Evolutionary conservation across 2,888 invertebrate genomes (phyloP).

Genomic region (Thecophora atra): DNA sequence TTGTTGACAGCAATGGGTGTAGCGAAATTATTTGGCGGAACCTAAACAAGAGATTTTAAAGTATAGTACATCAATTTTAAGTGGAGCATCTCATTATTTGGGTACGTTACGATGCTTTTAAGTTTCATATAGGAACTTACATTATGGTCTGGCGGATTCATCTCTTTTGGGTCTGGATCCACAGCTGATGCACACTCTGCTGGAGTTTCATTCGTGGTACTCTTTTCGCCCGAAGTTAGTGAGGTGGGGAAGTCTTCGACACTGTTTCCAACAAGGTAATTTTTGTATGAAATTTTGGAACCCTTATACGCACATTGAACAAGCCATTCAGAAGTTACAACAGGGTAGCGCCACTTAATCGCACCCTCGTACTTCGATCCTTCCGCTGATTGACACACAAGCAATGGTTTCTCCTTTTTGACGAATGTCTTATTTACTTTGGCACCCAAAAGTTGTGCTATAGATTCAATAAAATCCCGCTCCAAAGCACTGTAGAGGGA

Average conservation of each 20-base stretch:
- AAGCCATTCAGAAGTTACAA: conserved; percentile 81
- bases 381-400: conserved; percentile 76
- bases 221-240: conserved; percentile 47
- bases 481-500: conserved; percentile 81
- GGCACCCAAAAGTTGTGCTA: conserved; percentile 80
- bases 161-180: conserved; percentile 41
- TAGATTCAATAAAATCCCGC: conserved; percentile 75
- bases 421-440: conserved; percentile 75
- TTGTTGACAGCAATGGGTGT: conserved; percentile 11
- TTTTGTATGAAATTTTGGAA: conserved; percentile 68
- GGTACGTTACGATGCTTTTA: neutral
- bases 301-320: conserved; percentile 72
- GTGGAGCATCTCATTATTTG: neutral
- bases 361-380: conserved; percentile 88
- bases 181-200: conserved; percentile 4
- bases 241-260: conserved; percentile 55
- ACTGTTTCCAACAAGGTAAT: conserved; percentile 71
- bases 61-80: neutral
- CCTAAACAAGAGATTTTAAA: conserved; percentile 7
- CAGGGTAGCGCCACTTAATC: conserved; percentile 84
- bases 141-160: conserved; percentile 46
- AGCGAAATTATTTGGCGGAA: conserved; percentile 14
- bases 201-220: conserved; percentile 34
- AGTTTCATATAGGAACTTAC: conserved; percentile 1
- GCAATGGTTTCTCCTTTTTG: conserved; percentile 79